Percentiles rank a stretch among this genome's conserved stretches.
Evolutionary conservation across 2,113 vertebrate species (phyloP).

Genomic region (Pangasianodon hypophthalmus): DNA sequence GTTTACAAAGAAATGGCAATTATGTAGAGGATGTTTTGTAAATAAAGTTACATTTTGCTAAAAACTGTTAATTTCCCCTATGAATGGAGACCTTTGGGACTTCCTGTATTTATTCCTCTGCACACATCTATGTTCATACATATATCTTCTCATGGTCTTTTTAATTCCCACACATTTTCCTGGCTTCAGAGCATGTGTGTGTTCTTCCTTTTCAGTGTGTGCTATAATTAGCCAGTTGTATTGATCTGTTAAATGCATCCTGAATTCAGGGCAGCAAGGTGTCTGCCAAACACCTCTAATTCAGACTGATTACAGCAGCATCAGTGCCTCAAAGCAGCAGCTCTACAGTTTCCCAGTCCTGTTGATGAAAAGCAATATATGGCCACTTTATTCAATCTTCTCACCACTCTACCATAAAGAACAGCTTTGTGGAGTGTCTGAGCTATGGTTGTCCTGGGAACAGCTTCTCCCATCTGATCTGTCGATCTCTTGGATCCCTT

Average conservation of each 20-base stretch:
- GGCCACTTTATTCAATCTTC: too few relatives aligned
- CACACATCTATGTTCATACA: not conserved
- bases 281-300: conserved; percentile 42
- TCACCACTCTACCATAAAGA: too few relatives aligned
- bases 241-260: conserved; percentile 33
- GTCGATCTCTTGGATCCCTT: not conserved
- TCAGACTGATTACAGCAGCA: conserved; percentile 45
- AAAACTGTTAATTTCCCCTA: too few relatives aligned
- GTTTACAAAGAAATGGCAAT: too few relatives aligned
- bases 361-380: too few relatives aligned
- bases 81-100: too few relatives aligned
- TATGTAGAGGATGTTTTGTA: too few relatives aligned
- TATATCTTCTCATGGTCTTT: not conserved
- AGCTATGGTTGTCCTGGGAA: too few relatives aligned
- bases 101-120: not conserved
- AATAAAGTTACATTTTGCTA: too few relatives aligned
- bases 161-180: not conserved
- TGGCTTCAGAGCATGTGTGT: not conserved
- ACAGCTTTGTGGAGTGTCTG: too few relatives aligned
- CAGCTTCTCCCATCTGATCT: too few relatives aligned
- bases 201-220: conserved; percentile 14
- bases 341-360: not conserved
- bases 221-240: conserved; percentile 41
- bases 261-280: conserved; percentile 17
- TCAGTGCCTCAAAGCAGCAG: conserved; percentile 28